These are phyloP conservation scores for Elysia chlorotica DNA, from an alignment of 1,140 invertebrate species.

Conservation along the genomic window DNA sequence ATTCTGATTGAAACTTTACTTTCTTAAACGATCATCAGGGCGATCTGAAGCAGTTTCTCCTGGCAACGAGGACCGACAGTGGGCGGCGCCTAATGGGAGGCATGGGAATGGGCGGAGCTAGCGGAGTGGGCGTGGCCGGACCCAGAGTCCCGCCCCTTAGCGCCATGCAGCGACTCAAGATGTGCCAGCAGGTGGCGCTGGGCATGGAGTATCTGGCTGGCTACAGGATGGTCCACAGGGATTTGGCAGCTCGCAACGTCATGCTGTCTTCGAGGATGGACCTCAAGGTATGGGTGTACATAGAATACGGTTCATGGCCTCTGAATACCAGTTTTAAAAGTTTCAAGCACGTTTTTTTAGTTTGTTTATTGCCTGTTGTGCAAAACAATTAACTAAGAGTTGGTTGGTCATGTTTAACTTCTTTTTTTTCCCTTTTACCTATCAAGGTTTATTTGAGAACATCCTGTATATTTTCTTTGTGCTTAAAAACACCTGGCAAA, in stretches of 20 bases:
- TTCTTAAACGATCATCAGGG: too few relatives aligned
- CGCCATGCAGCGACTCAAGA: constrained; percentile 72
- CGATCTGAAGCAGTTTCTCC: constrained; percentile 91
- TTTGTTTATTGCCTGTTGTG: too few relatives aligned
- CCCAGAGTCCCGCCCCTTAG: constrained; percentile 66
- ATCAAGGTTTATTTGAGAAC: too few relatives aligned
- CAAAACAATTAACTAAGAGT: too few relatives aligned
- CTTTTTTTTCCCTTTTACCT: too few relatives aligned
- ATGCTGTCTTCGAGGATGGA: constrained; percentile 81
- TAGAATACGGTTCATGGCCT: too few relatives aligned
- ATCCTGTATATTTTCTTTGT: too few relatives aligned
- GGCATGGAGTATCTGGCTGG: constrained; percentile 83
- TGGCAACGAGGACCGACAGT: constrained; percentile 76
- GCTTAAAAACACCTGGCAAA: too few relatives aligned
- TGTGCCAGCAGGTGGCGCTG: constrained; percentile 74
- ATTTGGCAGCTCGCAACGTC: constrained; percentile 93
- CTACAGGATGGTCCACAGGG: constrained; percentile 79
- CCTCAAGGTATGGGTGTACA: constrained; percentile 68
- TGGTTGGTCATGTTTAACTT: too few relatives aligned
- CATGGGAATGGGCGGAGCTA: constrained; percentile 76
- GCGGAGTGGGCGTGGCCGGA: constrained; percentile 35
- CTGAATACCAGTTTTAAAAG: too few relatives aligned
- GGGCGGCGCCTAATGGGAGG: constrained; percentile 32
- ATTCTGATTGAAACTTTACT: too few relatives aligned
- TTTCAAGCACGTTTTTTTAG: too few relatives aligned